phyloP scores from a whole-genome alignment of 2,113 vertebrate species.

The Cacatua alba region DNA sequence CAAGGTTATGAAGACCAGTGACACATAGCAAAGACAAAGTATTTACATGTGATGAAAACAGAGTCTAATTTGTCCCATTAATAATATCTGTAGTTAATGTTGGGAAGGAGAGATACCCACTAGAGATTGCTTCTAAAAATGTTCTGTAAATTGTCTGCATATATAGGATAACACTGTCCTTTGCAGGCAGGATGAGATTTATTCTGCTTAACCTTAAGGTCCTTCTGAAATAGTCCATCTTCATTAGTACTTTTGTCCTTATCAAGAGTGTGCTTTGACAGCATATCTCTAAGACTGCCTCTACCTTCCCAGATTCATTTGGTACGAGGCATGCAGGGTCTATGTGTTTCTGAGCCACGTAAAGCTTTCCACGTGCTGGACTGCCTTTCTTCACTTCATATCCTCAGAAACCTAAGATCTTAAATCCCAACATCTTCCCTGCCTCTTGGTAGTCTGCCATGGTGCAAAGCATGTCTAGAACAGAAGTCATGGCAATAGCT shows the following conservation, averaged over 20 bases:
- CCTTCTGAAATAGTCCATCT: background rate
- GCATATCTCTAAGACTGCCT: background rate
- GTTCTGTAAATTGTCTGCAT: background rate
- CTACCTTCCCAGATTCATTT: background rate
- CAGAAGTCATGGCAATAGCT: background rate
- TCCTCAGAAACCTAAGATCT: background rate
- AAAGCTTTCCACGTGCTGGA: background rate
- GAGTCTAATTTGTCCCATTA: background rate
- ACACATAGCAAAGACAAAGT: background rate
- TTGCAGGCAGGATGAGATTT: background rate
- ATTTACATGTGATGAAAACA: background rate
- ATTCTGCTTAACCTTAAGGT: background rate
- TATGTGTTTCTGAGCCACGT: fast-evolving
- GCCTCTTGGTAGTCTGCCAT: background rate
- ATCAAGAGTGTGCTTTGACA: background rate
- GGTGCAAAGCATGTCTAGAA: background rate
- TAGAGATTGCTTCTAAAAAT: background rate
- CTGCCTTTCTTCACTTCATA: background rate
- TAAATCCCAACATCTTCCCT: background rate
- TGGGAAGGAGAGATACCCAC: background rate
- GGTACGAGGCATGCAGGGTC: background rate
- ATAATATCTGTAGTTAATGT: background rate
- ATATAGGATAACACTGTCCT: background rate
- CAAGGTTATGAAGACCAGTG: background rate
- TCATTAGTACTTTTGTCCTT: background rate